A percentile compares a stretch with the other conserved stretches of the same genome.
Conservation (phyloP, 2,888 invertebrate genomes). For the Polydrusus pterygomalis region DNA sequence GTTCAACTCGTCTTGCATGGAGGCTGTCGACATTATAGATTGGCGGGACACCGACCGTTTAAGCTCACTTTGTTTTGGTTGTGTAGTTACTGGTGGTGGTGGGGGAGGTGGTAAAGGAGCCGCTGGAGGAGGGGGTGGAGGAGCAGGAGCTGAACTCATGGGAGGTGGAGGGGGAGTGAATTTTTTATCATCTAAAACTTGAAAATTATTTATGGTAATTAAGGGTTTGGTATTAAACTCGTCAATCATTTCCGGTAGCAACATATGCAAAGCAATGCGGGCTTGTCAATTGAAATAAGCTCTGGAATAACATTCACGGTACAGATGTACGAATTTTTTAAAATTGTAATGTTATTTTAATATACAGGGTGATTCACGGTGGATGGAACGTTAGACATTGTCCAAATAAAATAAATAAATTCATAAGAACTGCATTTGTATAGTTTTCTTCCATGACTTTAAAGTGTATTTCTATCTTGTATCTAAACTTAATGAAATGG, state of each 20-base stretch:
- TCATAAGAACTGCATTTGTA: no score
- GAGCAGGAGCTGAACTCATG: conserved; percentile 57
- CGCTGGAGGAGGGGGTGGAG: conserved; percentile 70
- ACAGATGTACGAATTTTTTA: no score
- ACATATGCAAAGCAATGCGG: not conserved
- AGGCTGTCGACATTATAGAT: conserved; percentile 57
- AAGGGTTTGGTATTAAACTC: no score
- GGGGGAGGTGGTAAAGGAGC: conserved; percentile 68
- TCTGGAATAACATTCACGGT: no score
- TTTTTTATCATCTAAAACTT: conserved; percentile 49
- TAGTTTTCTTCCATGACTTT: no score
- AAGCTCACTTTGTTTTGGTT: conserved; percentile 60
- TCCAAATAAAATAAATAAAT: no score
- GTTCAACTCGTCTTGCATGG: conserved; percentile 80
- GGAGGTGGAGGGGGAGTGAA: conserved; percentile 55
- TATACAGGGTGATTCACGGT: no score
- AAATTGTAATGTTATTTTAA: no score
- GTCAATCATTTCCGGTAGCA: not conserved
- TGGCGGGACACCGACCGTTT: conserved; percentile 58
- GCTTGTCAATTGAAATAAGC: no score
- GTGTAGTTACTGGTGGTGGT: conserved; percentile 65
- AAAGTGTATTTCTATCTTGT: no score
- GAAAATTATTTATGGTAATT: conserved; percentile 4
- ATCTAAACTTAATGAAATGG: no score
- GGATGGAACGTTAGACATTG: no score